phyloP scores from a whole-genome alignment of 1,140 invertebrate species.

The Potamilus streckersoni region DNA sequence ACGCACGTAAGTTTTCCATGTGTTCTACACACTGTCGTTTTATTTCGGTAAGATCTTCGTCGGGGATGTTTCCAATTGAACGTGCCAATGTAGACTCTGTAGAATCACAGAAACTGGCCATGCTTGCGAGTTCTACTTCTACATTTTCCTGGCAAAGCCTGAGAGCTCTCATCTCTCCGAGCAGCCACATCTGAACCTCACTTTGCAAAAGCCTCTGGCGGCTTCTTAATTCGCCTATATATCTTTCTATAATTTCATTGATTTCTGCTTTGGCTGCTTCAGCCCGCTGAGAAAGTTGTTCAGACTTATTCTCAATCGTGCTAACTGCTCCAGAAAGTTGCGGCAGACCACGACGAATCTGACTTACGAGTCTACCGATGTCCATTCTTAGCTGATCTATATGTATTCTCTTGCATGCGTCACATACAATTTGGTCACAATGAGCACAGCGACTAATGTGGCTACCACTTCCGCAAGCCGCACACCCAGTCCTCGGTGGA shows the following conservation, averaged over 20 bases:
- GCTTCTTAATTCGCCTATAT: conserved; percentile 89
- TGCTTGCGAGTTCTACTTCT: conserved; percentile 91
- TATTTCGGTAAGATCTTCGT: conserved; percentile 54
- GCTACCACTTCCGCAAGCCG: conserved; percentile 89
- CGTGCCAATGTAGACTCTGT: conserved; percentile 92
- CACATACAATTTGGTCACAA: conserved; percentile 93
- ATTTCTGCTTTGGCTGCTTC: conserved; percentile 71
- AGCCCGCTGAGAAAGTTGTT: conserved; percentile 48
- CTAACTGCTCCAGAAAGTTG: conserved; percentile 75
- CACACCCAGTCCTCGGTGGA: conserved; percentile 39
- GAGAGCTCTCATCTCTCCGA: conserved; percentile 84
- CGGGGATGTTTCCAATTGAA: conserved; percentile 69
- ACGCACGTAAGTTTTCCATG: conserved; percentile 42
- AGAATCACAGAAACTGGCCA: conserved; percentile 94
- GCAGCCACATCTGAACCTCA: conserved; percentile 90
- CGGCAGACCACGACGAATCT: conserved; percentile 76
- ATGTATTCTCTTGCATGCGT: conserved; percentile 90
- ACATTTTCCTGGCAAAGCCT: conserved; percentile 91
- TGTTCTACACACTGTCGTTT: conserved; percentile 56
- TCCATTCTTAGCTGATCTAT: conserved; percentile 95
- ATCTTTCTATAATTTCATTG: conserved; percentile 82
- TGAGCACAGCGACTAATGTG: conserved; percentile 90
- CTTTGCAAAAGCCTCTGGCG: conserved; percentile 87
- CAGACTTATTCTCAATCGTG: conserved; percentile 46
- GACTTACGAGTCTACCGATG: conserved; percentile 93